phyloP scores from a whole-genome alignment of 2,113 vertebrate species.

The Odobenus rosmarus region DNA sequence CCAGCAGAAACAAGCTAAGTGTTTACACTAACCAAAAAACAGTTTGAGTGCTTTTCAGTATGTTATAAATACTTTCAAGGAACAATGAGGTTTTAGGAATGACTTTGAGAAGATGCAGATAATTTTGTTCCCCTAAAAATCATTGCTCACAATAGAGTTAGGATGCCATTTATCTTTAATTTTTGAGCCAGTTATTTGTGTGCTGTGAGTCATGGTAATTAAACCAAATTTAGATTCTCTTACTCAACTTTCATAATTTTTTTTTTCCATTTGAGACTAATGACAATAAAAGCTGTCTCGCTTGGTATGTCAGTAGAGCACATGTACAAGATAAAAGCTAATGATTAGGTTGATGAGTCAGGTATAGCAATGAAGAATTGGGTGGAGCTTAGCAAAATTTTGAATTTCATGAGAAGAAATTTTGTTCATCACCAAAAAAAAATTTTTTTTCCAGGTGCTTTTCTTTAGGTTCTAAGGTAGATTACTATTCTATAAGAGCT shows the following conservation, averaged over 20 bases:
- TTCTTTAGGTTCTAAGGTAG: constrained; percentile 31
- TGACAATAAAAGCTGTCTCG: neutral
- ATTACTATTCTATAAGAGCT: neutral
- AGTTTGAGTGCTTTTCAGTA: neutral
- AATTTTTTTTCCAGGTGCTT: neutral
- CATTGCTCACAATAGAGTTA: neutral
- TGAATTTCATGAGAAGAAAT: constrained; percentile 19
- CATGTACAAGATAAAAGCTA: neutral
- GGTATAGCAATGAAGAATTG: neutral
- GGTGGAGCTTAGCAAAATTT: constrained; percentile 56
- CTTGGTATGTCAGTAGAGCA: neutral
- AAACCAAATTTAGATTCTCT: neutral
- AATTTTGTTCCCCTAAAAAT: neutral
- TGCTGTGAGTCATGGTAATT: neutral
- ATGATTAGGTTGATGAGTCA: constrained; percentile 58
- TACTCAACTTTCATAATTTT: neutral
- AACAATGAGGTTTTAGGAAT: constrained; percentile 14
- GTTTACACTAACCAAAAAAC: neutral
- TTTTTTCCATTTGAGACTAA: neutral
- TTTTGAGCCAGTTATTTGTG: neutral
- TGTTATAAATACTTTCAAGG: constrained; percentile 26
- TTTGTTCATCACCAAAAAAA: neutral
- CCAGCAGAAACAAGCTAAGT: neutral
- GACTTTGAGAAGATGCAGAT: neutral
- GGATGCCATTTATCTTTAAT: neutral